Evolutionary conservation across 1,140 invertebrate genomes (phyloP), one percentile per base, ranked within the genome.

Genomic region (Bicyclus anynana): DNA sequence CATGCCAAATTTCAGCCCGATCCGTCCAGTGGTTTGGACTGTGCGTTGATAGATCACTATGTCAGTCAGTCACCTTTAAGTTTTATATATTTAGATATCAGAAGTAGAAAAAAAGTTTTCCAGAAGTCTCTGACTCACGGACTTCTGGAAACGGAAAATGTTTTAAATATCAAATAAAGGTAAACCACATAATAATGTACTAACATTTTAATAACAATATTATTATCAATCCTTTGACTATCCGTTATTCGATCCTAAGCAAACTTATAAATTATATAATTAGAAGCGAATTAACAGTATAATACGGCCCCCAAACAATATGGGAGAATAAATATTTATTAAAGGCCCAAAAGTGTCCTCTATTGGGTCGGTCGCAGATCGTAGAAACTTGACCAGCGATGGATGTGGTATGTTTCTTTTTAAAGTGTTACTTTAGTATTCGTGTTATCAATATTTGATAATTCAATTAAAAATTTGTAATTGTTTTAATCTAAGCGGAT

Each of bases 321-420:
- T 79, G 69, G 67, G 68, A 62, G 69, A 72, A 80, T 80, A 83
- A 83, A 83, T 83, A 83, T 83, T 83, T 83, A 83, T 80, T 77
- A 80, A 74, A 67, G 67, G 66, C 58, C 69, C 67, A 53, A 75
- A 75, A 77, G 61, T 80, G 80, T 79, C 80, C 75, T 74, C 69
- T 83, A 83, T 75, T 66, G 69, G 77, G 66, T 73, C 63, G n/a
- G 2, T 56, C 56, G 4, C 7, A 13, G 59, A 79, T 60, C 44
- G 56, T n/a, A 10, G 55, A 71, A 74, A 51, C 46, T 71, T 65
- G 62, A 65, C 47, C 55, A 5, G n/a, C 20, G 17, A n/a, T 26
- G 62, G 66, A 80, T 26, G 53, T 26, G 74, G 67, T 38, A 71
- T 50, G 49, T 5, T 16, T 7, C 2, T 42, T n/a, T 40, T 16